These are phyloP conservation scores for Crossaster papposus DNA, from an alignment of 53 echinoderm and acorn worm genomes.

Conservation along the genomic window DNA sequence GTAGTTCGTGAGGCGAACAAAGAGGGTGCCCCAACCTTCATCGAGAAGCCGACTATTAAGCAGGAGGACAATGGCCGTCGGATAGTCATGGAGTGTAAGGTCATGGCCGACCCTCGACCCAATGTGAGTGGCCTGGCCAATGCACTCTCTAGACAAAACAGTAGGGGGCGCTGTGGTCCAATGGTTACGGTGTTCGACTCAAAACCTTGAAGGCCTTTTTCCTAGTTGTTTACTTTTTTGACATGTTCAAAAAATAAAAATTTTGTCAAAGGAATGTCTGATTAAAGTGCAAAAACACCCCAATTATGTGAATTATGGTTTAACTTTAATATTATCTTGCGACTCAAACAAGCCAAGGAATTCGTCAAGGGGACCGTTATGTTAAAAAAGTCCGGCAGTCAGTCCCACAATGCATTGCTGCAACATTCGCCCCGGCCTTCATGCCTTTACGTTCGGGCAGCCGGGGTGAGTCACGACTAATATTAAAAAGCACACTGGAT, in stretches of 20 bases:
- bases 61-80: constrained; percentile 89
- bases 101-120: constrained; percentile 91
- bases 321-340: neutral
- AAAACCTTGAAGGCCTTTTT: too few relatives aligned
- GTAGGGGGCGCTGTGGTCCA: too few relatives aligned
- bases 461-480: neutral
- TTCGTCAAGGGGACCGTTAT: neutral
- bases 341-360: neutral
- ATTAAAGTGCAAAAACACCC: too few relatives aligned
- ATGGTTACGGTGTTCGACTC: too few relatives aligned
- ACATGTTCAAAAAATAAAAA: too few relatives aligned
- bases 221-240: too few relatives aligned
- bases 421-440: neutral
- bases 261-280: too few relatives aligned
- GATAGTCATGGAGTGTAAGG: constrained; percentile 88
- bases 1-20: constrained; percentile 90
- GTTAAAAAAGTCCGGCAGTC: neutral
- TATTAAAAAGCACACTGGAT: neutral
- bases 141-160: too few relatives aligned
- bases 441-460: neutral
- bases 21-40: constrained; percentile 96
- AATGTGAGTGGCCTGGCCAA: constrained; percentile 36
- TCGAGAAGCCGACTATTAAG: constrained; percentile 94
- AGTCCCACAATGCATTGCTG: constrained; percentile 4
- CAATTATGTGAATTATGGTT: too few relatives aligned